phyloP scores from a whole-genome alignment of 2,888 invertebrate species.

The Tiliacea aurago region DNA sequence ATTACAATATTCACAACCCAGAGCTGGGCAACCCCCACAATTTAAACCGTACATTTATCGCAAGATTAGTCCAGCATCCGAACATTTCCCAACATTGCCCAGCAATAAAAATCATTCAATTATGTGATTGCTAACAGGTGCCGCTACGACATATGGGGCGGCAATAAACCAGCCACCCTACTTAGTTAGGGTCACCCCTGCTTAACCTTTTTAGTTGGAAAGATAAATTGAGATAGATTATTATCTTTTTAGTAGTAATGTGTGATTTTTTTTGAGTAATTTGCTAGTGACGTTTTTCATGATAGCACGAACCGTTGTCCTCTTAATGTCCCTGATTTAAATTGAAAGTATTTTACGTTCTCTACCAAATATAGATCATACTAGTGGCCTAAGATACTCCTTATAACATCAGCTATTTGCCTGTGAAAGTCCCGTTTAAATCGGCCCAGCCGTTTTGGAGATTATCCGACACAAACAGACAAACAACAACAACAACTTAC shows the following conservation, averaged over 20 bases:
- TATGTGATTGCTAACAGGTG: slow-evolving; percentile 60
- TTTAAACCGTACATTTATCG: slow-evolving; percentile 57
- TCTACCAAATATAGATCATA: no score
- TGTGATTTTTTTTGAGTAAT: slow-evolving; percentile 38
- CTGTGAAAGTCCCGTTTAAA: no score
- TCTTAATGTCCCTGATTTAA: no score
- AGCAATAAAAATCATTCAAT: slow-evolving; percentile 63
- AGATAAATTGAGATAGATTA: slow-evolving; percentile 39
- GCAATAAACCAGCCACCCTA: slow-evolving; percentile 61
- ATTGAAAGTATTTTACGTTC: no score
- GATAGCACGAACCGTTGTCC: no score
- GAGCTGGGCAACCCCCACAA: slow-evolving; percentile 29
- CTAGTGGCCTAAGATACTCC: no score
- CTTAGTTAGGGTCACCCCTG: slow-evolving; percentile 47
- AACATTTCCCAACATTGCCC: slow-evolving; percentile 44
- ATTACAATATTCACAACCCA: slow-evolving; percentile 19
- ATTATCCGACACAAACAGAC: no score
- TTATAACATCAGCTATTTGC: no score
- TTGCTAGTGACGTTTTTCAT: not conserved
- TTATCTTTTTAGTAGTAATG: slow-evolving; percentile 39
- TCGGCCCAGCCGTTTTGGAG: no score
- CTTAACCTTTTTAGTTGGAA: slow-evolving; percentile 38
- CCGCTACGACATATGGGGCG: slow-evolving; percentile 60
- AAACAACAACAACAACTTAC: no score
- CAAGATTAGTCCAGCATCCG: slow-evolving; percentile 58